These are phyloP conservation scores for Tetranychus truncatus DNA, from an alignment of 2,888 invertebrate species.

Conservation along the genomic window DNA sequence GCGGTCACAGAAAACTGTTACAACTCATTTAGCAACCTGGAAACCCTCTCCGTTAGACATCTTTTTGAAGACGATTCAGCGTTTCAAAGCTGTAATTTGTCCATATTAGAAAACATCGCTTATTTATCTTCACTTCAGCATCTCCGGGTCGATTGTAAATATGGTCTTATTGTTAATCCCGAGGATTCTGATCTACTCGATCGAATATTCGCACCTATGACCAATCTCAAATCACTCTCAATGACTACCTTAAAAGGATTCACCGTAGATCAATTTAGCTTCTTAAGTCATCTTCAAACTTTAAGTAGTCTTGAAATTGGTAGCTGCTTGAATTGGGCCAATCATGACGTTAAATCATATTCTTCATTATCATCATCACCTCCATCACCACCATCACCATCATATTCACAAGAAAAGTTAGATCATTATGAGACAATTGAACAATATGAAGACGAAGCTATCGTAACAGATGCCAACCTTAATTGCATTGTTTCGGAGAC, in stretches of 20 bases:
- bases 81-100: background rate
- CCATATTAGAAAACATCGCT: constrained; percentile 4
- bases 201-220: constrained; percentile 9
- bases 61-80: constrained; percentile 16
- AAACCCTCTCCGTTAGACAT: constrained; percentile 16
- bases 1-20: constrained; percentile 14
- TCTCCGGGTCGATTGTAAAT: constrained; percentile 16
- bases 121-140: constrained; percentile 7
- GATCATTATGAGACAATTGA: background rate
- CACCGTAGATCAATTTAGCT: constrained; percentile 14
- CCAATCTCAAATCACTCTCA: constrained; percentile 9
- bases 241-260: constrained; percentile 10
- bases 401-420: background rate
- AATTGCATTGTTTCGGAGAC: background rate
- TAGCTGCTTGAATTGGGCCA: constrained; percentile 18
- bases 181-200: constrained; percentile 4
- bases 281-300: constrained; percentile 7
- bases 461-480: background rate
- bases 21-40: constrained; percentile 16
- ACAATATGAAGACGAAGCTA: background rate
- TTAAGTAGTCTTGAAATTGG: constrained; percentile 19
- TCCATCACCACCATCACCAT: background rate
- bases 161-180: constrained; percentile 14
- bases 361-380: background rate
- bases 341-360: background rate